Conservation (phyloP, 2,113 vertebrate species). For the Brachyhypopomus occidentalis region DNA sequence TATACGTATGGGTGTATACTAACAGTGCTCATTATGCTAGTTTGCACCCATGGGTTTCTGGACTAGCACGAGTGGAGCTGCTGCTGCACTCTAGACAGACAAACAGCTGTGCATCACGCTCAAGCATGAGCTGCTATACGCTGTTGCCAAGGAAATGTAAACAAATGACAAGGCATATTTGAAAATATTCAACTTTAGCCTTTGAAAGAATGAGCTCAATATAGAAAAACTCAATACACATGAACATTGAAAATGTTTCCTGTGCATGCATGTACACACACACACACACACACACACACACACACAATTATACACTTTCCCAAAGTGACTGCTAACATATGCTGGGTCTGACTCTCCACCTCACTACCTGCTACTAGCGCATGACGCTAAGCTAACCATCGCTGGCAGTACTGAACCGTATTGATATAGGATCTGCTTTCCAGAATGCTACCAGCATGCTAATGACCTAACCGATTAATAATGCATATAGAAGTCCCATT, state of each 20-base stretch:
- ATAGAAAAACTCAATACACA: background rate
- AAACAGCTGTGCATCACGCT: background rate
- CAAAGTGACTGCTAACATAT: constrained; percentile 24
- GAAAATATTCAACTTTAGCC: background rate
- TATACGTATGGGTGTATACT: too few species aligned
- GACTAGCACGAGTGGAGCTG: background rate
- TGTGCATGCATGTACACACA: too few species aligned
- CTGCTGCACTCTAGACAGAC: background rate
- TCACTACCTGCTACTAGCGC: constrained; percentile 12
- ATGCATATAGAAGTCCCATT: constrained; percentile 65
- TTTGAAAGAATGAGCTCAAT: background rate
- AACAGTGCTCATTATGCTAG: constrained; percentile 45
- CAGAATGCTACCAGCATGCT: constrained; percentile 65
- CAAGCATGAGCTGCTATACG: background rate
- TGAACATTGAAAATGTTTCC: too few species aligned
- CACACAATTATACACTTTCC: background rate
- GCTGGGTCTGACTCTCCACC: constrained; percentile 43
- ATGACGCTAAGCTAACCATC: constrained; percentile 27
- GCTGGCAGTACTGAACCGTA: constrained; percentile 52
- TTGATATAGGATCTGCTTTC: constrained; percentile 69
- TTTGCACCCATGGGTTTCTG: background rate
- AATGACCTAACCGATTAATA: constrained; percentile 73
- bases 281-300: constrained; percentile 17
- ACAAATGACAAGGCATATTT: background rate
- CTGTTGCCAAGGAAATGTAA: background rate